A percentile compares a stretch with the other conserved stretches of the same genome.
These are phyloP conservation scores for Peromyscus polionotus DNA, from an alignment of 2,113 vertebrate genomes.

Conservation along the genomic window DNA sequence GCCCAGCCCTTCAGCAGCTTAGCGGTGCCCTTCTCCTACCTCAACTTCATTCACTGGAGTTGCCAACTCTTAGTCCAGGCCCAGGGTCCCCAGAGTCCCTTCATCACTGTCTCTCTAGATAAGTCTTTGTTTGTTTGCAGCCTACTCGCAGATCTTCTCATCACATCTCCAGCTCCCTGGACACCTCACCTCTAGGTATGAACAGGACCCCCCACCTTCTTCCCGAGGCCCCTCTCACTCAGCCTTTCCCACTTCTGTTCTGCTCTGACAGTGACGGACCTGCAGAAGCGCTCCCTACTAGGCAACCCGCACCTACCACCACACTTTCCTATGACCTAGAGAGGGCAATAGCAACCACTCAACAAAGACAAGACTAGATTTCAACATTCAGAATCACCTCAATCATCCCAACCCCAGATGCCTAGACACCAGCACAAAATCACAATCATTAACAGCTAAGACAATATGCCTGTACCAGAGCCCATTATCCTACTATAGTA, in stretches of 20 bases:
- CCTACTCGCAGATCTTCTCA: background rate
- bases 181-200: background rate
- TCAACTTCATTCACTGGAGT: background rate
- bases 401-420: background rate
- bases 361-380: background rate
- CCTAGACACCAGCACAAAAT: background rate
- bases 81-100: background rate
- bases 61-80: background rate
- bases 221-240: background rate
- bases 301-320: background rate
- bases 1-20: background rate
- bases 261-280: background rate
- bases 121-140: background rate
- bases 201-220: background rate
- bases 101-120: background rate
- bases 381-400: background rate
- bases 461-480: background rate
- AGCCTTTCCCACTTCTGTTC: background rate
- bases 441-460: background rate
- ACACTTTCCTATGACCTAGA: background rate
- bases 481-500: background rate
- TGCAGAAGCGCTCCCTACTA: background rate
- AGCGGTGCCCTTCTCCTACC: background rate
- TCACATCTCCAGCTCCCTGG: background rate
- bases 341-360: background rate